Evolutionary conservation across 53 echinoderm and acorn worm species (phyloP), one percentile per base, ranked within the genome.

Genomic region (Luidia sarsii): DNA sequence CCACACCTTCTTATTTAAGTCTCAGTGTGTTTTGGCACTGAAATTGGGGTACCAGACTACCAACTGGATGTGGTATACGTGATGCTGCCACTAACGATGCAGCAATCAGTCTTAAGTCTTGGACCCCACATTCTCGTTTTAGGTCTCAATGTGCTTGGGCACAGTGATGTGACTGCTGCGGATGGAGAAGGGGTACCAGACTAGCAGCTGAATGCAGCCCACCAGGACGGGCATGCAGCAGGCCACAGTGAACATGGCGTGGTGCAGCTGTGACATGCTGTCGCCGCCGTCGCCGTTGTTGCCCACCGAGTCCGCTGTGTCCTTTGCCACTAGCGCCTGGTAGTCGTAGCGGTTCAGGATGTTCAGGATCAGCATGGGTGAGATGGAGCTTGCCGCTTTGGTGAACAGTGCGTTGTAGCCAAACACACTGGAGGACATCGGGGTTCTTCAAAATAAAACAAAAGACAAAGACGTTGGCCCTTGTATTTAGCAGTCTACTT

Each of bases 371-470:
- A 91, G 16, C 91, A 94, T 94, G 2, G 99, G 99, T 10, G 99
- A 89, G 11, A 94, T 56, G 23, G 99, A 99, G 39, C 69, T 48
- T 7, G 99, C 99, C 24, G 99, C 89, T 53, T 99, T 99, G 54
- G 99, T 99, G 74, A 99, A 99, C 33, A 99, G 79, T 10, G 99
- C 99, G 48, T 99, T 99, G 91, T 91, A 93, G 10, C 91, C 99
- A 75, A 94, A 99, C 45, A 99, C 94, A 57, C 89, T 94, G 33
- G 94, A 94, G 18, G 99, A 99, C 28, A 99, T 64, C 29, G 99
- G 99, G 41, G 80, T 82, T 57, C 97, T 97, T 85, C 9, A 39
- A 7, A 50, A 43, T 39, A 31, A 81, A 29, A 64, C 48, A 25
- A 62, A 52, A 50, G 67, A n/a, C n/a, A n/a, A n/a, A n/a, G n/a